Conservation (phyloP, 2,888 invertebrate species). For the Ferrisia virgata region DNA sequence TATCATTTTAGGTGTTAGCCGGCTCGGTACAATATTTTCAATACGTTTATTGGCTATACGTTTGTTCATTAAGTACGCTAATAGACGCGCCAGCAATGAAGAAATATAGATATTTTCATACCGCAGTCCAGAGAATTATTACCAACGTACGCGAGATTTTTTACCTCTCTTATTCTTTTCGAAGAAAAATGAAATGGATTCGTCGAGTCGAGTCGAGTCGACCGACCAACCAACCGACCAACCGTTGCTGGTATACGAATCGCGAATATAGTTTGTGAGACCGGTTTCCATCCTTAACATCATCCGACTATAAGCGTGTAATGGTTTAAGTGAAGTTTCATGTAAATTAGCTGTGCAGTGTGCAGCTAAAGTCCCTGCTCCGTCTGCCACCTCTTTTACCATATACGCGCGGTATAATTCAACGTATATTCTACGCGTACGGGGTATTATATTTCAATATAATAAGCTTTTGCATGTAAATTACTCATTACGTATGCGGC, state of each 20-base stretch:
- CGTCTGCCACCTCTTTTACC: neutral
- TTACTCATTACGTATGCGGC: slow-evolving; percentile 18
- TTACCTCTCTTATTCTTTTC: neutral
- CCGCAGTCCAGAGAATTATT: neutral
- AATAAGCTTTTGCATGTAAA: slow-evolving; percentile 24
- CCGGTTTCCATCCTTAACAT: neutral
- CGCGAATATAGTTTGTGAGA: neutral
- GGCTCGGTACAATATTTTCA: neutral
- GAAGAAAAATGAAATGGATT: neutral
- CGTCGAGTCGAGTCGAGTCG: neutral
- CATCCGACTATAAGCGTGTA: neutral
- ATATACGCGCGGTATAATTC: slow-evolving; percentile 13
- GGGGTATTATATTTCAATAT: slow-evolving; percentile 31
- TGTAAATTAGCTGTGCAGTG: neutral
- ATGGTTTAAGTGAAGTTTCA: slow-evolving; percentile 27
- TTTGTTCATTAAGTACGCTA: neutral
- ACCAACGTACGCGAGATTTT: neutral
- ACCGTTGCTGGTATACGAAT: neutral
- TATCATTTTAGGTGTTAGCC: neutral
- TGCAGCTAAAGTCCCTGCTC: neutral
- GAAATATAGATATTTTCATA: neutral
- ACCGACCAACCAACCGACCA: no score
- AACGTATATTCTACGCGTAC: no score
- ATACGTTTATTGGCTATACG: neutral
- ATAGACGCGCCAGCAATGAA: neutral